Percentiles rank a stretch among this genome's conserved stretches.
phyloP scores from a whole-genome alignment of 2,888 invertebrate species.

The Bembecia ichneumoniformis region DNA sequence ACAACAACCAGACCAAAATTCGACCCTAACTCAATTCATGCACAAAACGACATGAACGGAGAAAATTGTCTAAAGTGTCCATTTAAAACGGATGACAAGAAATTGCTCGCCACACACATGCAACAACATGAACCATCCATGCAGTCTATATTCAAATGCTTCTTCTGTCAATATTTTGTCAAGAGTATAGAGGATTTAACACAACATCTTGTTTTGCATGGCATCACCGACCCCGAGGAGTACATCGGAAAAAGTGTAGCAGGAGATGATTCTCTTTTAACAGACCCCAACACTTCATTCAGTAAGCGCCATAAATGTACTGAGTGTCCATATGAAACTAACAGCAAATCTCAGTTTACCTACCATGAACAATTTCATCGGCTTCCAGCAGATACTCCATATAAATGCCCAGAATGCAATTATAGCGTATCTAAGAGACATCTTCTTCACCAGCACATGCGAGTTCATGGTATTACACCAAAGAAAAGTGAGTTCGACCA shows the following conservation, averaged over 20 bases:
- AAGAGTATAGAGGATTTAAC: conserved; percentile 77
- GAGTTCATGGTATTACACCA: conserved; percentile 77
- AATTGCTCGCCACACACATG: conserved; percentile 75
- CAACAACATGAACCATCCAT: conserved; percentile 79
- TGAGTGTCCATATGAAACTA: conserved; percentile 87
- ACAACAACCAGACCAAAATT: conserved; percentile 64
- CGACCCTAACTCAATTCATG: conserved; percentile 40
- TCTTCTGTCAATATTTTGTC: conserved; percentile 85
- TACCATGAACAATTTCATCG: conserved; percentile 91
- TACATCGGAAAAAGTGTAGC: conserved; percentile 63
- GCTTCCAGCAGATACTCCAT: conserved; percentile 77
- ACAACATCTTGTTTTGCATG: conserved; percentile 78
- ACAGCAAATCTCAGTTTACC: conserved; percentile 87
- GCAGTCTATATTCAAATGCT: conserved; percentile 83
- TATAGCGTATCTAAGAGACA: conserved; percentile 87
- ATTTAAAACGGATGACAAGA: conserved; percentile 74
- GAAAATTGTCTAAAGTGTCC: conserved; percentile 80
- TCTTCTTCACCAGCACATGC: conserved; percentile 85
- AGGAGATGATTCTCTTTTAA: conserved; percentile 37
- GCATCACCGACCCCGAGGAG: conserved; percentile 72
- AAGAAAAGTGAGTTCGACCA: conserved; percentile 58
- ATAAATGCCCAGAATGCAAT: conserved; percentile 85
- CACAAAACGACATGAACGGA: conserved; percentile 31
- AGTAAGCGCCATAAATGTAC: conserved; percentile 82
- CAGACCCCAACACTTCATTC: conserved; percentile 27